Conservation (phyloP, 2,113 vertebrate genomes). For the Ciconia stormi region DNA sequence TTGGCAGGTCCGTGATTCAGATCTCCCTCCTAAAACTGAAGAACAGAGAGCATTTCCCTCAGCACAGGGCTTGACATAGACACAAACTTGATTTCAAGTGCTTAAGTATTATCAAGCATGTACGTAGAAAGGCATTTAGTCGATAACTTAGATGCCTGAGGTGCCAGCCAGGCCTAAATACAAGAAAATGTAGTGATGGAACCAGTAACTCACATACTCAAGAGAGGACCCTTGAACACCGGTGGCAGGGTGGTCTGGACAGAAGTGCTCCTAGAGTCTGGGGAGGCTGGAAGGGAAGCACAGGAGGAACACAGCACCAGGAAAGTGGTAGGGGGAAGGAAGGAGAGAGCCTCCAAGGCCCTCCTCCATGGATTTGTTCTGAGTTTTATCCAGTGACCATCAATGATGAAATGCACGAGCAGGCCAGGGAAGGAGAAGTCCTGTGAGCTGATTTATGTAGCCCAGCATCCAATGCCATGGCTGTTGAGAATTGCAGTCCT, state of each 20-base stretch:
- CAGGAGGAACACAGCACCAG: accelerated
- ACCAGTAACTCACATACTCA: accelerated
- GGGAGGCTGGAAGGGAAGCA: not conserved
- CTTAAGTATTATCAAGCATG: not conserved
- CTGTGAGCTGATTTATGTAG: not conserved
- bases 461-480: not conserved
- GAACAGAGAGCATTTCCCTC: not conserved
- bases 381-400: not conserved
- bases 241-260: too few relatives aligned
- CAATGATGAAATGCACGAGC: not conserved
- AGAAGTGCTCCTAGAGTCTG: not conserved
- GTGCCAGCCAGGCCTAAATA: not conserved
- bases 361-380: not conserved
- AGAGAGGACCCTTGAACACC: not conserved
- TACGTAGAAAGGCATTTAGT: not conserved
- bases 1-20: not conserved
- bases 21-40: not conserved
- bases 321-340: not conserved
- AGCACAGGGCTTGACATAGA: not conserved
- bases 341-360: not conserved
- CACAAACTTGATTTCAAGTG: not conserved
- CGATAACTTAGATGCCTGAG: not conserved
- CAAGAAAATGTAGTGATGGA: not conserved
- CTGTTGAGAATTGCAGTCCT: not conserved
- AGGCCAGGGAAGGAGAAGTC: not conserved